Evolutionary conservation across 2,797 vertebrate genomes (phyloP).

Genomic region (Tarsius wallacei): DNA sequence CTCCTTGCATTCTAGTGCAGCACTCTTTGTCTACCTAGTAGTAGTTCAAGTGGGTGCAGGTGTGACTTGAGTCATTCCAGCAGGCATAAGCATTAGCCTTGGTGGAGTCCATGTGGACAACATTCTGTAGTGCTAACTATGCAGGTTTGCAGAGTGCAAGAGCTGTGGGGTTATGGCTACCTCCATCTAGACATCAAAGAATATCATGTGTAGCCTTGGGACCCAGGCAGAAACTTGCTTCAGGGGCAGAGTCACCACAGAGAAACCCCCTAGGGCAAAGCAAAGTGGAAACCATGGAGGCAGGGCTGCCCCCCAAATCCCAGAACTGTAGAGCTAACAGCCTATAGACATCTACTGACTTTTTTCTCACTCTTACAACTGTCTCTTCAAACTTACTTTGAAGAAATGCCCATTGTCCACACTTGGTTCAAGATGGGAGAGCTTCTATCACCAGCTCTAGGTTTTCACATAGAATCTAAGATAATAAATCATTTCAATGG

Average conservation of each 20-base stretch:
- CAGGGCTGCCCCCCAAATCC: neutral
- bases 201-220: neutral
- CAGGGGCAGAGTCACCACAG: neutral
- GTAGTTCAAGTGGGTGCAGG: neutral
- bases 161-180: neutral
- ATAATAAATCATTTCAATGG: conserved; percentile 34
- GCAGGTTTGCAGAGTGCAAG: neutral
- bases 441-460: conserved; percentile 38
- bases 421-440: neutral
- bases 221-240: neutral
- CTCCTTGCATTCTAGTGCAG: neutral
- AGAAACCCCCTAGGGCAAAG: neutral
- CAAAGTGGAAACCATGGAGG: neutral
- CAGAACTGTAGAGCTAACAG: neutral
- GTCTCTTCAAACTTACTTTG: conserved; percentile 46
- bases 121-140: neutral
- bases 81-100: neutral
- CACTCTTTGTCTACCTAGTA: neutral
- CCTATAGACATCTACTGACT: neutral
- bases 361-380: neutral
- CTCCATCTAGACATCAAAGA: neutral
- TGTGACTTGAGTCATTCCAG: neutral
- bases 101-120: too few relatives aligned
- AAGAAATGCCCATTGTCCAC: neutral
- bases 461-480: conserved; percentile 50